These are phyloP conservation scores for Geotria australis DNA, from an alignment of 2,797 vertebrate species.

Conservation along the genomic window DNA sequence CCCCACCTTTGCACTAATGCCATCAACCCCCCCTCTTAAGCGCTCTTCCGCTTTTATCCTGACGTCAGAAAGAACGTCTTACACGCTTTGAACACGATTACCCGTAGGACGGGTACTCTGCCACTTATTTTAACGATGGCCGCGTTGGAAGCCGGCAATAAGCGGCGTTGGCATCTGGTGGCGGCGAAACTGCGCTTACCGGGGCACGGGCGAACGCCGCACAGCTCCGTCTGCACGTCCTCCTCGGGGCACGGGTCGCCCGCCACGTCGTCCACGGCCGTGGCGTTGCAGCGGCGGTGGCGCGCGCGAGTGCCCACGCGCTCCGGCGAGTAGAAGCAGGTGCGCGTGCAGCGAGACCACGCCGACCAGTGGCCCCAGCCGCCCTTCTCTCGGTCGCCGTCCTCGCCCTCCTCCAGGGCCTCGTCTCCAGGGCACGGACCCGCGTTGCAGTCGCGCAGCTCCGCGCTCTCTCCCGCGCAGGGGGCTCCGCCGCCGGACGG, in stretches of 20 bases:
- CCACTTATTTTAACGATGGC: too few relatives aligned
- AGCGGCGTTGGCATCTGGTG: too few relatives aligned
- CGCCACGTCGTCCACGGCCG: not conserved
- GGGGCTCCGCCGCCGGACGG: slow-evolving; percentile 9
- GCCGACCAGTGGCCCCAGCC: slow-evolving; percentile 26
- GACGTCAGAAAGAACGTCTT: too few relatives aligned
- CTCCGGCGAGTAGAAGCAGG: slow-evolving; percentile 29
- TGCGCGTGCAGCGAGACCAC: slow-evolving; percentile 46
- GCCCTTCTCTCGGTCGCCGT: not conserved
- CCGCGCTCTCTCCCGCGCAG: slow-evolving; percentile 25
- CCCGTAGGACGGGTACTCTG: too few relatives aligned
- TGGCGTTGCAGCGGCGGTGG: slow-evolving; percentile 19
- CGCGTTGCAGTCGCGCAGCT: slow-evolving; percentile 19
- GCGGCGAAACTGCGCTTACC: slow-evolving; percentile 9
- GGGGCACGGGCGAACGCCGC: slow-evolving; percentile 26
- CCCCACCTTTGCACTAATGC: too few relatives aligned
- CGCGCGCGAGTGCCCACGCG: slow-evolving; percentile 15
- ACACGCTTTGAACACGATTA: too few relatives aligned
- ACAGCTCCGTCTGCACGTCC: slow-evolving; percentile 23
- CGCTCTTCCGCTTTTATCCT: too few relatives aligned
- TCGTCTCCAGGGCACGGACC: slow-evolving; percentile 21
- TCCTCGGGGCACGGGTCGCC: slow-evolving; percentile 14
- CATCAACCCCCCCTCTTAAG: too few relatives aligned
- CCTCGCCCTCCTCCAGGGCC: not conserved
- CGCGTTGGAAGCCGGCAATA: too few relatives aligned